Base-by-base conservation (phyloP, 2,797 vertebrate genomes). In the Triplophysa bombifrons region DNA sequence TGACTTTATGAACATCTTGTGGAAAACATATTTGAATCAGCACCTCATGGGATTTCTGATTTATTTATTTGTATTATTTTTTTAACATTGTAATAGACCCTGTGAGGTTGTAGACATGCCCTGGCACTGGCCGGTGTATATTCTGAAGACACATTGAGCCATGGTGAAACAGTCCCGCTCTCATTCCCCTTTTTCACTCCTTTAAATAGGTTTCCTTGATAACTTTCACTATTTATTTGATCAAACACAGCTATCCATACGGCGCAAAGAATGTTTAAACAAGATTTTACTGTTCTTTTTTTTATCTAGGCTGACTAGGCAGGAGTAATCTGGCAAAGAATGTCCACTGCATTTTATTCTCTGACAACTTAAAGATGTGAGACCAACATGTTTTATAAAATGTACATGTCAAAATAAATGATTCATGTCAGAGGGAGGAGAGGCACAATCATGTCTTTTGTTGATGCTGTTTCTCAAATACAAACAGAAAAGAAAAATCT, bases 301-400 rank as follows among this genome's bases (percentile, higher is more conserved):
- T 30, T 27, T 27, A 27, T 27, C 25, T 27, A 27, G 25, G 25
- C 27, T 30, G 27, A 30, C 13, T 48, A 16, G 13, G 13, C 46
- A 48, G 13, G 0, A 48, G 25, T 50, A n/a, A 75, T 75, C 48
- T 74, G 38, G 50, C 25, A 14, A 78, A 46, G 17, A 66, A 68
- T 78, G 25, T 78, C 30, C 53, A 19, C 27, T 16, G 27, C 19
- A 17, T 77, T 55, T 50, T 68, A 58, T 61, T 60, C 78, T 68
- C 11, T 73, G 46, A 69, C 64, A 73, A 46, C 10, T n/a, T 25
- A 71, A 67, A 48, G 60, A 38, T 73, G 74, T 44, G 14, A 75
- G 74, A 66, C 46, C 53, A 38, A 67, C 71, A 74, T 72, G 48
- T 76, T 66, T 67, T 84, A 34, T 79, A 68, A 76, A 76, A 82